Evolutionary conservation across 2,888 invertebrate genomes (phyloP).

Genomic region (Colletes collaris): DNA sequence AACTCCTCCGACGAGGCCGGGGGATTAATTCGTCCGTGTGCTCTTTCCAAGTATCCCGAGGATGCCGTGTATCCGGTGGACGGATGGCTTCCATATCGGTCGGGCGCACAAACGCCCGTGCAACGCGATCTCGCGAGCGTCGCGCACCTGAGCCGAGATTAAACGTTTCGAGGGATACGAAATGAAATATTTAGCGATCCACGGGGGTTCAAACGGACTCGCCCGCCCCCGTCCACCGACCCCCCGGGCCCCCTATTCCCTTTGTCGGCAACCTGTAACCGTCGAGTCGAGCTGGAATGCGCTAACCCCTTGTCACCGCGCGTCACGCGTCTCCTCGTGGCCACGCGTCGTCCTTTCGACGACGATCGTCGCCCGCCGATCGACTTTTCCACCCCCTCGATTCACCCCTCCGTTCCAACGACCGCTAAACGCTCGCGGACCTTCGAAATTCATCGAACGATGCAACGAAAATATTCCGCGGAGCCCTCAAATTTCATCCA

Average conservation of each 20-base stretch:
- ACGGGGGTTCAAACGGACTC: conserved; percentile 53
- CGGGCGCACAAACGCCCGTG: conserved; percentile 46
- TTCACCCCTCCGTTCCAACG: too few relatives aligned
- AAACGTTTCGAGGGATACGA: conserved; percentile 78
- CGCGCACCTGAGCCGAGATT: conserved; percentile 81
- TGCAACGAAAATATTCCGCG: too few relatives aligned
- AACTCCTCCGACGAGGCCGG: not conserved
- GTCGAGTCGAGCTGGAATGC: conserved; percentile 65
- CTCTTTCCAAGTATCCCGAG: conserved; percentile 18
- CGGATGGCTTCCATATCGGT: not conserved
- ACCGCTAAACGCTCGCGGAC: too few relatives aligned
- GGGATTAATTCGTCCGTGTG: conserved; percentile 5
- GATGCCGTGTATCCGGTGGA: conserved; percentile 17
- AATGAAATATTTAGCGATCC: conserved; percentile 82
- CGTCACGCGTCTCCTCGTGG: conserved; percentile 30
- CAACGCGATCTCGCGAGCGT: conserved; percentile 65
- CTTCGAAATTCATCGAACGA: too few relatives aligned
- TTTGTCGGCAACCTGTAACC: conserved; percentile 70
- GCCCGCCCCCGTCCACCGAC: conserved; percentile 36
- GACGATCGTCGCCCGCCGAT: not conserved
- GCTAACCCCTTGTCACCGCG: conserved; percentile 63
- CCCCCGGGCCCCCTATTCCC: conserved; percentile 47
- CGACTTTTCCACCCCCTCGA: too few relatives aligned
- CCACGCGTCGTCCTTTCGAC: conserved; percentile 40
- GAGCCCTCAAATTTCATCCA: too few relatives aligned